Base-by-base conservation (phyloP, 2,888 invertebrate genomes). In the Noctuana brunneofusca region DNA sequence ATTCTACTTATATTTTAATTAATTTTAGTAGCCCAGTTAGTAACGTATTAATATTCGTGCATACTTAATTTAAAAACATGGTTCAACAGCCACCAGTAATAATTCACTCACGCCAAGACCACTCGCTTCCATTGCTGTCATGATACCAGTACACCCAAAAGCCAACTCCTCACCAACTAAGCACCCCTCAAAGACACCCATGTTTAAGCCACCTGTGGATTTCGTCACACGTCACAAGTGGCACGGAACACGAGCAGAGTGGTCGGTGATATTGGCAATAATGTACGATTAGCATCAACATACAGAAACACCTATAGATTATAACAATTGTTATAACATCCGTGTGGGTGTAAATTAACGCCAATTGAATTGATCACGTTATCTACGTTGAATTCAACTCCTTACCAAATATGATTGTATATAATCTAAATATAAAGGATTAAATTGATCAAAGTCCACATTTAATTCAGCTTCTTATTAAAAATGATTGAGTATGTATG, bases 121-220 rank as follows among this genome's bases (percentile, higher is more conserved):
- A 86, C 97, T 97, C 50, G 95, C 97, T 92, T 97, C 97, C 77
- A 98, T 92, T 16, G 98, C 98, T 5, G 98, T 97, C 93, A 94
- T 94, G 69, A 97, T 95, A 67, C 97, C 99, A 59, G 98, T 96
- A 82, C 99, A 99, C 22, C 97, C 99, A 87, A 95, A 99, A 48
- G 96, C 96, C 58, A 99, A 81, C 83, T 98, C 97, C 87, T 99
- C 99, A 32, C 95, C 95, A 58, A 98, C 93, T 69, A 98, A 79
- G 81, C 97, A 96, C 24, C 94, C 93, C 71, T 97, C 96, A 84
- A 96, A 94, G 59, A 94, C 93, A 69, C 94, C 93, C 81, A 96
- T 85, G 63, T 94, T 95, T 79, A 96, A 86, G 63, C 98, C 98
- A 89, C 97, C 96, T 96, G 84, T 66, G 75, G 70, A 75, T 72